Evolutionary conservation across 2,888 invertebrate species (phyloP), one percentile per base, ranked within the genome.

Genomic region (Dasypogon diadema): DNA sequence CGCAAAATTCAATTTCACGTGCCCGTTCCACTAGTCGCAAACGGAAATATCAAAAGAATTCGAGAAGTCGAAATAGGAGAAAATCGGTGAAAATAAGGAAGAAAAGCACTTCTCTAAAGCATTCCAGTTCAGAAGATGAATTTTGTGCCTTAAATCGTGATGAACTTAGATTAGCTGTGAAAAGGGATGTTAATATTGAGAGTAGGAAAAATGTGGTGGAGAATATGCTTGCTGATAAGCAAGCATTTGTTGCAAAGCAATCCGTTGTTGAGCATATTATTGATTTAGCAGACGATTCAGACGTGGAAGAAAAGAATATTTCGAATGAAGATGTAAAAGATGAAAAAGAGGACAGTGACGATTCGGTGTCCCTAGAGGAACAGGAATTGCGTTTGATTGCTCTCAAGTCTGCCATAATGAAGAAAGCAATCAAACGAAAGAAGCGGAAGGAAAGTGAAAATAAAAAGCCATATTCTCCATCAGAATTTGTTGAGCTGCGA

Each of bases 381-480:
- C 82, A 82, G 42, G 82, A 83, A 48, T 63, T 86, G n/a, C 83
- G 86, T 55, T 80, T 86, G 1, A 84, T 85, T 68, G 86, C 86
- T 0, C 79, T 86, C 0, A 86, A 86, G 68, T 86, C 86, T 0
- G 86, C 85, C 0, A 81, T 85, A 3, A 75, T 86, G 2, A 84
- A 83, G 56, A 86, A 86, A 63, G 84, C 84, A 76, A 79, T 82
- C 76, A 83, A 82, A 0, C 82, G 86, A 2, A 83, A 86, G 75
- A 84, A 83, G 76, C 83, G 85, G 0, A 76, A 76, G 26, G 65
- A 77, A 65, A 83, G 83, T 68, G 84, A 84, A 0, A 83, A 83
- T 42, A 76, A 74, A 68, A 80, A 82, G 2, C 86, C 86, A 1
- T 86, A 86, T 76, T 86, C 86, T 0, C 86, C 86, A 6, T 85